Conservation (phyloP, 2,797 vertebrate genomes). For the Enteromius radiatus region DNA sequence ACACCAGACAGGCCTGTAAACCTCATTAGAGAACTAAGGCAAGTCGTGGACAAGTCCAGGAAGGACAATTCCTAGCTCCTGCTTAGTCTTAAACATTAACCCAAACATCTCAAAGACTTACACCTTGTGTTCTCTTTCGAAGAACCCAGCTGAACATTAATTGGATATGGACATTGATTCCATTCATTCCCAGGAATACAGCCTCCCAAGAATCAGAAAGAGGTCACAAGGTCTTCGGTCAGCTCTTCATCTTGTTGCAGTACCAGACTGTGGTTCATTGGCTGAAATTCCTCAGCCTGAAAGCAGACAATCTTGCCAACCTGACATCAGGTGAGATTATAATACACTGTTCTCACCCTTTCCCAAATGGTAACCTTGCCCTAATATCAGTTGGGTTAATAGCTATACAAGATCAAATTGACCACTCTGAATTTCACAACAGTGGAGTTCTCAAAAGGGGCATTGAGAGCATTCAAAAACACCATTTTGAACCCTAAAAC, state of each 20-base stretch:
- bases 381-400: not conserved
- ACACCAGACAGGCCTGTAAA: constrained; percentile 62
- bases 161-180: not conserved
- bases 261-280: constrained; percentile 71
- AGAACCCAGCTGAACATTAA: not conserved
- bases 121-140: not conserved
- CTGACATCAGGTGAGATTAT: not conserved
- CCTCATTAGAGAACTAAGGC: constrained; percentile 70
- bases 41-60: constrained; percentile 1
- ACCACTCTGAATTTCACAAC: not conserved
- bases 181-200: constrained; percentile 62
- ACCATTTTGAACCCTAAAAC: not conserved
- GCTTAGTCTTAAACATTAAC: not conserved
- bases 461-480: not conserved
- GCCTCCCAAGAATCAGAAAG: constrained; percentile 67
- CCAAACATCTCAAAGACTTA: not conserved
- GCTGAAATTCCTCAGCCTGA: constrained; percentile 74
- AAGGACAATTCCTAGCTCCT: constrained; percentile 18
- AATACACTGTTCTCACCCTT: not conserved
- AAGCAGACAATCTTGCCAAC: constrained; percentile 63
- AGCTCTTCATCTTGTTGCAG: constrained; percentile 76
- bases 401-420: not conserved
- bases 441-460: not conserved
- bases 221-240: constrained; percentile 55
- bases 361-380: not conserved